Evolutionary conservation across 2,797 vertebrate genomes (phyloP), one percentile per base, ranked within the genome.

Genomic region (Anniella stebbinsi): DNA sequence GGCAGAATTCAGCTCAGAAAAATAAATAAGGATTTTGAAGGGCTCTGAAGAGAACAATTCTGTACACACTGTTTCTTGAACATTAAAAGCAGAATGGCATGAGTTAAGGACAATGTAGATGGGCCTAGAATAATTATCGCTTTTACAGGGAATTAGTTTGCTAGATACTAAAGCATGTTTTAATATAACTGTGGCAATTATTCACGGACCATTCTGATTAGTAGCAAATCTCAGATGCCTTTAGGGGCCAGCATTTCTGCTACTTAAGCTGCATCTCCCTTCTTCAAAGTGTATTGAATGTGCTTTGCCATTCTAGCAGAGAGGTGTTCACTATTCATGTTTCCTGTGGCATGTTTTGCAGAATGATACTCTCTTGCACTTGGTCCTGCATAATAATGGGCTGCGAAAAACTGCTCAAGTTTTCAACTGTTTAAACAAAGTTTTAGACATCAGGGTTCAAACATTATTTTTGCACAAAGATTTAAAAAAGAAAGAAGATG

Each of bases 41-140:
- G 8, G 41, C 7, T 89, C 30, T 91, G 30, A 92, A 70, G n/a
- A 33, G 51, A 17, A 23, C 63, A 87, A 80, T 69, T 73, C 69
- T 38, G 3, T 77, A 80, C 66, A 73, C 9, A 36, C 76, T 69
- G 13, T 33, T 88, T 84, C 28, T 80, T 92, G 85, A 30, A 88
- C 88, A 67, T 77, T 60, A n/a, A 92, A 92, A 51, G 88, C 82
- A 94, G 54, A 81, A 60, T 25, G 90, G 67, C 63, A 75, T 84
- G 87, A 90, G 84, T 87, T 92, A 91, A 95, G 89, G 67, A 72
- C 60, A 92, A 87, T 33, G 45, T 3, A 7, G 90, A 89, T 36
- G 70, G 70, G 10, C 23, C 30, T 83, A 83, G 54, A 94, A 93
- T 93, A 94, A 94, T 94, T 91, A 78, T 70, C 86, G 9, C 28